A percentile compares a stretch with the other conserved stretches of the same genome.
Evolutionary conservation across 2,797 vertebrate species (phyloP).

Genomic region (Melanotaenia parkinsoni): DNA sequence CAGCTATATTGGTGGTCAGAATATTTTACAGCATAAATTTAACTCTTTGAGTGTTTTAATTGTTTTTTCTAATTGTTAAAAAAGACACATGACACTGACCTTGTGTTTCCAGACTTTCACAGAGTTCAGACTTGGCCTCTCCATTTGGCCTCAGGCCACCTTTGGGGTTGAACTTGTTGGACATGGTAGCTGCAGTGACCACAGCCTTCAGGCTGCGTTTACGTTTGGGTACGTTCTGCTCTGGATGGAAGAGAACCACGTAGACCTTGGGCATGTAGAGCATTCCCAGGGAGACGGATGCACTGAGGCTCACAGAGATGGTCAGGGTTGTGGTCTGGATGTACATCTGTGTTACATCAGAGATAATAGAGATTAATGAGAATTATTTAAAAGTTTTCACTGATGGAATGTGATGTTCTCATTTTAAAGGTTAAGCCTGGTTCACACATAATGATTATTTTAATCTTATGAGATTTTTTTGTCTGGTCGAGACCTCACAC

Average conservation of each 20-base stretch:
- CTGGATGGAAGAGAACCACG: constrained; percentile 95
- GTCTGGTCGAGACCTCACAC: too few species aligned
- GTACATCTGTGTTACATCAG: constrained; percentile 86
- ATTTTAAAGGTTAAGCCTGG: constrained; percentile 2
- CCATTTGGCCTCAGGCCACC: constrained; percentile 93
- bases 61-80: neutral
- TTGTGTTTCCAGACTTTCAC: constrained; percentile 95
- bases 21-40: constrained; percentile 12
- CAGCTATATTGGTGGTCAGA: neutral
- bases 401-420: neutral
- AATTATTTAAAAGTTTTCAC: neutral
- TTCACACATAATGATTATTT: too few species aligned
- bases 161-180: constrained; percentile 97
- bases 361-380: constrained; percentile 33
- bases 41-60: neutral
- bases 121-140: constrained; percentile 95
- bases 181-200: constrained; percentile 95
- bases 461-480: too few species aligned
- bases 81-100: constrained; percentile 77
- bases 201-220: constrained; percentile 97
- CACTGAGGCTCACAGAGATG: constrained; percentile 96
- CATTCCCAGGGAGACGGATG: constrained; percentile 96
- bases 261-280: constrained; percentile 99
- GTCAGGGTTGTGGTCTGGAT: constrained; percentile 97
- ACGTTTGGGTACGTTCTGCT: constrained; percentile 96